Evolutionary conservation across 2,888 invertebrate species (phyloP).

Genomic region (Icerya purchasi): DNA sequence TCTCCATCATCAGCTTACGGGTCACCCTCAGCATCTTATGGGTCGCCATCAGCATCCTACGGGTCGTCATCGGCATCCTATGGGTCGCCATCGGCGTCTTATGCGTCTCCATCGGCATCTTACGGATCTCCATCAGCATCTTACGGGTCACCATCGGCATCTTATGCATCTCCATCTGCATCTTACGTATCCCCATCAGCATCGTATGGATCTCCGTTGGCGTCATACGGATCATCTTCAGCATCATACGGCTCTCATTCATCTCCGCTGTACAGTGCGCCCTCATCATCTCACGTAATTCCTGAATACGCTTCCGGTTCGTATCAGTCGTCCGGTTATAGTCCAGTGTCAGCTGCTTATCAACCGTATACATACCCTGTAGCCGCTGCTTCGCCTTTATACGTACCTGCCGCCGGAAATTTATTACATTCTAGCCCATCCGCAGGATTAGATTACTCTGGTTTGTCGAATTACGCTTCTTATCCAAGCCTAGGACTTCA

Average conservation of each 20-base stretch:
- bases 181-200: background rate
- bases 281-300: background rate
- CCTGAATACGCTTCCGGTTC: no score
- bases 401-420: background rate
- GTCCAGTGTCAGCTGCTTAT: background rate
- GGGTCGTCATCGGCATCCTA: conserved; percentile 1
- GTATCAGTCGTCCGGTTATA: background rate
- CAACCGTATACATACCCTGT: background rate
- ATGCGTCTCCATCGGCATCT: background rate
- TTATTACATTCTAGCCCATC: background rate
- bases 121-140: conserved; percentile 3
- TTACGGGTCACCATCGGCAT: no score
- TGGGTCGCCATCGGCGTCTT: background rate
- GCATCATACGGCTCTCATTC: no score
- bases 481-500: background rate
- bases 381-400: background rate
- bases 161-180: no score
- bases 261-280: background rate
- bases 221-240: no score
- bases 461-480: background rate
- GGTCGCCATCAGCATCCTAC: background rate
- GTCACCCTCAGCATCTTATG: background rate
- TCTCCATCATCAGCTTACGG: background rate
- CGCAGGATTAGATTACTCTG: background rate
- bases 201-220: conserved; percentile 1